These are phyloP conservation scores for Steinernema khuongi DNA, from an alignment of 1,140 invertebrate species.

Conservation along the genomic window DNA sequence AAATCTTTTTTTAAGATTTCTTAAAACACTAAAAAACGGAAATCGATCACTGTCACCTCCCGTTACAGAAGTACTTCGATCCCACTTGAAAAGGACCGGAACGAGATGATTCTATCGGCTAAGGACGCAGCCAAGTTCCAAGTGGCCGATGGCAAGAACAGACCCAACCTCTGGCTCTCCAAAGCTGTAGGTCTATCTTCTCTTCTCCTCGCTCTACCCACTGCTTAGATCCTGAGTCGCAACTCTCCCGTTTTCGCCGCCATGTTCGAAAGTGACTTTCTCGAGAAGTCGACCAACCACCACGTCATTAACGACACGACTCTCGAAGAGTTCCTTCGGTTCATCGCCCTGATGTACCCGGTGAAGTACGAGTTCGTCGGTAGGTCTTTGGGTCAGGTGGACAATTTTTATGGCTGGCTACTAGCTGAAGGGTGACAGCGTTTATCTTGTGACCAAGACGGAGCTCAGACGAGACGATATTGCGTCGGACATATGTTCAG, in stretches of 20 bases:
- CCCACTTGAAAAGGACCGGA: neutral
- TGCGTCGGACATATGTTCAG: no score
- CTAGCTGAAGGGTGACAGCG: neutral
- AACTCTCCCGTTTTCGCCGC: neutral
- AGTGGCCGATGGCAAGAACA: neutral
- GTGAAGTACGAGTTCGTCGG: constrained; percentile 9
- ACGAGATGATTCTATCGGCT: neutral
- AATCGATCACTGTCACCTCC: neutral
- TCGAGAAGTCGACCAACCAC: neutral
- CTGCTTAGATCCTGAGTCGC: neutral
- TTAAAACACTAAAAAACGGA: no score
- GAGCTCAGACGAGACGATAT: no score
- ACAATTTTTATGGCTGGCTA: neutral
- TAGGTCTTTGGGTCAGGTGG: neutral
- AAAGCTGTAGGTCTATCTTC: neutral
- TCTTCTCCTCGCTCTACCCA: neutral
- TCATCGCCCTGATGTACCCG: constrained; percentile 1
- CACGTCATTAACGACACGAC: neutral
- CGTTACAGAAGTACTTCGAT: neutral
- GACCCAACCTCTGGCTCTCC: neutral
- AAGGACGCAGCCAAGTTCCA: constrained; percentile 1
- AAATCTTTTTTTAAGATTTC: no score
- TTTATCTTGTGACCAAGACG: neutral
- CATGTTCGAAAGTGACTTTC: neutral
- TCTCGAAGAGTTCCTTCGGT: neutral